Conservation (phyloP, 1,140 invertebrate genomes). For the Drosophila nannoptera region DNA sequence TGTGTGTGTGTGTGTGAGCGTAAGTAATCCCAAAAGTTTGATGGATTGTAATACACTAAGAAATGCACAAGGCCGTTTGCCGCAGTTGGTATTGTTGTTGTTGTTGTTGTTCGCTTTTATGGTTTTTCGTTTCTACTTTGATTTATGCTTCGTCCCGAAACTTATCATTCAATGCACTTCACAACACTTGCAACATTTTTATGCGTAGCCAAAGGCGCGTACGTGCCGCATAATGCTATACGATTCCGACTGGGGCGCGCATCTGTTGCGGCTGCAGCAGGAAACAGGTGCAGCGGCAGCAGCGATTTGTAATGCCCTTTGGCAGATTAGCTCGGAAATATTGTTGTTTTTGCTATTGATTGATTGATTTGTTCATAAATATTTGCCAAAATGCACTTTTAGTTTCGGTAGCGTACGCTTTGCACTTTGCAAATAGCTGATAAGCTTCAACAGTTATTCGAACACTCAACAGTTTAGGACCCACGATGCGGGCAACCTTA, state of each 20-base stretch:
- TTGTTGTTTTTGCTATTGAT: slow-evolving; percentile 9
- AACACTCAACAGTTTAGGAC: background rate
- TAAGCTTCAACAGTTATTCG: slow-evolving; percentile 18
- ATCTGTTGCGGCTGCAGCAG: slow-evolving; percentile 46
- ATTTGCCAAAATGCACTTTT: slow-evolving; percentile 41
- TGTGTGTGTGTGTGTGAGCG: slow-evolving; percentile 23
- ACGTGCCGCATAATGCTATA: slow-evolving; percentile 51
- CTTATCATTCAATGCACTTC: slow-evolving; percentile 53
- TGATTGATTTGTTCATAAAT: background rate
- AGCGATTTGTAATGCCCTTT: slow-evolving; percentile 13
- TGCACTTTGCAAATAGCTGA: slow-evolving; percentile 12
- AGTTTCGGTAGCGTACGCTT: slow-evolving; percentile 39
- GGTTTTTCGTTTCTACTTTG: slow-evolving; percentile 4
- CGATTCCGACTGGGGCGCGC: slow-evolving; percentile 31
- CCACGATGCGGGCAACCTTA: background rate
- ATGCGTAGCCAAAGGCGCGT: slow-evolving; percentile 66
- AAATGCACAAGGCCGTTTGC: slow-evolving; percentile 61
- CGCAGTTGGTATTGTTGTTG: slow-evolving; percentile 30
- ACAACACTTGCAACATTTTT: slow-evolving; percentile 50
- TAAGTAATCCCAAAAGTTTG: slow-evolving; percentile 61
- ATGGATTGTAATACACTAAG: slow-evolving; percentile 50
- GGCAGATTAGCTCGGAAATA: no score
- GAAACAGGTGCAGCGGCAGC: slow-evolving; percentile 55
- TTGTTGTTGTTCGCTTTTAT: slow-evolving; percentile 29
- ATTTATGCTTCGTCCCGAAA: slow-evolving; percentile 39